These are phyloP conservation scores for Lepus europaeus DNA, from an alignment of 2,113 vertebrate genomes.

Conservation along the genomic window DNA sequence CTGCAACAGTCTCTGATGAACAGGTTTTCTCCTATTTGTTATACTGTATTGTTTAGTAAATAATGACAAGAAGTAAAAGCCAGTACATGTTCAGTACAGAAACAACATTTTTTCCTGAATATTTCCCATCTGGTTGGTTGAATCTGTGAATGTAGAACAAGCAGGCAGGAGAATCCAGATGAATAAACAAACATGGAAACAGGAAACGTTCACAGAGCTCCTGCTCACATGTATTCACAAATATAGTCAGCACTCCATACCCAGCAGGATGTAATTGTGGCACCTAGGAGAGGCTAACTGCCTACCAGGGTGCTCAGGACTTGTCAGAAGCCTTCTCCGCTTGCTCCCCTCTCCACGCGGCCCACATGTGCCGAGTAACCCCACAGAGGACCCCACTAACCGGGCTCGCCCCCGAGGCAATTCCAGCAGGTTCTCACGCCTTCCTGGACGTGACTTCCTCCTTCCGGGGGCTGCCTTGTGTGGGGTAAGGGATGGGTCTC, in stretches of 20 bases:
- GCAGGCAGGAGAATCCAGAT: too few species aligned
- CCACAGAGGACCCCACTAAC: conserved; percentile 62
- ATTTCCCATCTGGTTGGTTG: too few species aligned
- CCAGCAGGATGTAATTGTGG: not conserved
- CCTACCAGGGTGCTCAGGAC: too few species aligned
- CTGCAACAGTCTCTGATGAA: not conserved
- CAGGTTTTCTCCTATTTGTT: not conserved
- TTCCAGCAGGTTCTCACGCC: conserved; percentile 11
- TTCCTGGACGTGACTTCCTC: not conserved
- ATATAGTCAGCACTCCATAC: too few species aligned
- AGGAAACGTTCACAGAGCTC: too few species aligned
- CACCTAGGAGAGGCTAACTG: not conserved
- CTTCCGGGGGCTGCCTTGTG: not conserved
- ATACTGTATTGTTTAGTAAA: not conserved
- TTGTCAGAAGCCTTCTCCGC: conserved; percentile 69
- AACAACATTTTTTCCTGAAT: too few species aligned
- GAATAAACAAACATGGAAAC: too few species aligned
- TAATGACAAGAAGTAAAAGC: too few species aligned
- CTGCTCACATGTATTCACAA: too few species aligned
- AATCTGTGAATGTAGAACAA: too few species aligned
- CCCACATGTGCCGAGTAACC: conserved; percentile 79
- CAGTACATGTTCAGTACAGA: too few species aligned
- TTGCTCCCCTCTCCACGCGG: conserved; percentile 79
- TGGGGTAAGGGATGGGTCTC: not conserved
- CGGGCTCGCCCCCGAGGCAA: not conserved